phyloP scores from a whole-genome alignment of 1,140 invertebrate genomes.

The Wasmannia auropunctata region DNA sequence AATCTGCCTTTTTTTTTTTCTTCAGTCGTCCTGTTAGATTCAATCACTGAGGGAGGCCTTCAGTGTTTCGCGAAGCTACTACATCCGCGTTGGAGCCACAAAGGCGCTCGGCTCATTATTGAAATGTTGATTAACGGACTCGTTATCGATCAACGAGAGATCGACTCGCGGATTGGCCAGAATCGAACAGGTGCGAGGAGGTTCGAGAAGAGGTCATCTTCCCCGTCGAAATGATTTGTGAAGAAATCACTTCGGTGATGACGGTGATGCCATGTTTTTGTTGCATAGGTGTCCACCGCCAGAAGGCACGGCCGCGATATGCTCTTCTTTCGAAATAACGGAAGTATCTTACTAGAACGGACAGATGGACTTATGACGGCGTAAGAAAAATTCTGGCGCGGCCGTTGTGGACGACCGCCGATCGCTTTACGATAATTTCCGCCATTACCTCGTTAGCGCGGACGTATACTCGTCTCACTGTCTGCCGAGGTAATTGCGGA shows the following conservation, averaged over 20 bases:
- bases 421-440: slow-evolving; percentile 71
- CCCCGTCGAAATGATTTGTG: background rate
- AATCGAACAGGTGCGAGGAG: background rate
- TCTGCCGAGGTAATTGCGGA: slow-evolving; percentile 61
- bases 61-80: background rate
- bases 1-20: background rate
- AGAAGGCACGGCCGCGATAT: background rate
- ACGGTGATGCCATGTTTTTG: slow-evolving; percentile 55
- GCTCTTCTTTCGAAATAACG: slow-evolving; percentile 71
- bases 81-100: background rate
- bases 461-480: slow-evolving; percentile 50
- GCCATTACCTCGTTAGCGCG: slow-evolving; percentile 69
- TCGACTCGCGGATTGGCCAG: background rate
- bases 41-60: slow-evolving; percentile 8
- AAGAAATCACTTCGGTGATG: slow-evolving; percentile 7
- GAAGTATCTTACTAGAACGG: slow-evolving; percentile 58
- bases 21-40: background rate
- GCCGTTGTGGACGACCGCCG: slow-evolving; percentile 20
- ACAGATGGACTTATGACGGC: slow-evolving; percentile 34
- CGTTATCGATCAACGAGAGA: background rate
- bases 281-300: slow-evolving; percentile 35
- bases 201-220: background rate
- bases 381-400: slow-evolving; percentile 58
- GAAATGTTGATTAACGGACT: slow-evolving; percentile 27
- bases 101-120: background rate